These are phyloP conservation scores for Epsilonema sp. DNA, from an alignment of 2,888 invertebrate species.

Conservation along the genomic window DNA sequence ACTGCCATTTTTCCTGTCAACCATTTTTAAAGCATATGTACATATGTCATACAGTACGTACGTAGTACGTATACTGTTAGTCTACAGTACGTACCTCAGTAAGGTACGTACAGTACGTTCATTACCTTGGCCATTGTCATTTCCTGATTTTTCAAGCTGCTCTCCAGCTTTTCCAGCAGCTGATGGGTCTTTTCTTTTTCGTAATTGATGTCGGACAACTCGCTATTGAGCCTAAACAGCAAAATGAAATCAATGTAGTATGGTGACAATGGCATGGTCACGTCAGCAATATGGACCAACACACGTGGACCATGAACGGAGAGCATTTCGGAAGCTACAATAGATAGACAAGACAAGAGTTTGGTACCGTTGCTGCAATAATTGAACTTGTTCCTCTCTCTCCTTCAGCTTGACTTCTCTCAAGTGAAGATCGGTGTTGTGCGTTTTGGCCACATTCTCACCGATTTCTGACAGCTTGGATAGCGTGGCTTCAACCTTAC, in stretches of 20 bases:
- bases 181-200: background rate
- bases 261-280: too few species aligned
- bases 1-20: background rate
- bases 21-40: too few species aligned
- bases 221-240: background rate
- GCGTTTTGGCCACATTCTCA: background rate
- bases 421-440: background rate
- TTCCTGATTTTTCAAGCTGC: background rate
- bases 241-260: too few species aligned
- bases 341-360: too few species aligned
- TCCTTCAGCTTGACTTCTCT: background rate
- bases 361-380: background rate
- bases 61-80: too few species aligned
- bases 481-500: background rate
- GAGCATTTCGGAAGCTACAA: too few species aligned
- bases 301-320: too few species aligned
- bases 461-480: background rate
- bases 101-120: too few species aligned
- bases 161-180: background rate
- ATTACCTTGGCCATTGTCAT: too few species aligned
- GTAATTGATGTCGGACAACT: background rate
- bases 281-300: too few species aligned
- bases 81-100: too few species aligned
- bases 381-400: background rate
- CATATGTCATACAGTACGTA: too few species aligned